phyloP scores from a whole-genome alignment of 2,797 vertebrate species.

The Enteromius radiatus region DNA sequence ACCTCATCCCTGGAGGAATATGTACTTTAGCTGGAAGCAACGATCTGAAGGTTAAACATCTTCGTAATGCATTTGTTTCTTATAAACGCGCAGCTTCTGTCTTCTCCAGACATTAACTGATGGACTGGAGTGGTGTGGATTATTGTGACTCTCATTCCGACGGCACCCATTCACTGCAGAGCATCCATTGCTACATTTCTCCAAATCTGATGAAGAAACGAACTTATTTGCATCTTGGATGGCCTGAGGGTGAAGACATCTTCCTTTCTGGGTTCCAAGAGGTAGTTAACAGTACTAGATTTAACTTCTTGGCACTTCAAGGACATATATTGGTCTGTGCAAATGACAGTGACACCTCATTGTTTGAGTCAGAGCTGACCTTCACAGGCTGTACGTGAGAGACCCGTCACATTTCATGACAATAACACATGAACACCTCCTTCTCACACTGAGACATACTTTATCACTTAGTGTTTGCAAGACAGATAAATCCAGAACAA shows the following conservation, averaged over 20 bases:
- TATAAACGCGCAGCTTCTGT: background rate
- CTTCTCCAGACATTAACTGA: background rate
- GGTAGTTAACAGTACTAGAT: no score
- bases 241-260: background rate
- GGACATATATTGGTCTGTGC: slow-evolving; percentile 3
- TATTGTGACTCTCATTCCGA: background rate
- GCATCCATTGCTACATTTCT: background rate
- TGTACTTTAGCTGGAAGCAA: no score
- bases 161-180: background rate
- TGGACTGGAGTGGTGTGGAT: background rate
- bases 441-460: slow-evolving; percentile 12
- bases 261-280: background rate
- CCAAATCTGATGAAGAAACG: background rate
- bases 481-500: slow-evolving; percentile 20
- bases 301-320: background rate
- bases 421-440: slow-evolving; percentile 25
- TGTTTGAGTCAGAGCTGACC: slow-evolving; percentile 48
- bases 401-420: slow-evolving; percentile 21
- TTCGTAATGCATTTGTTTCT: background rate
- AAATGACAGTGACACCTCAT: slow-evolving; percentile 9
- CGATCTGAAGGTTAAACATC: background rate
- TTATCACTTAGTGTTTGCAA: slow-evolving; percentile 16
- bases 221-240: background rate
- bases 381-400: slow-evolving; percentile 41
- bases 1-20: no score